Percentiles rank a stretch among this genome's conserved stretches.
phyloP scores from a whole-genome alignment of 2,113 vertebrate species.

The Leucopsar rothschildi region DNA sequence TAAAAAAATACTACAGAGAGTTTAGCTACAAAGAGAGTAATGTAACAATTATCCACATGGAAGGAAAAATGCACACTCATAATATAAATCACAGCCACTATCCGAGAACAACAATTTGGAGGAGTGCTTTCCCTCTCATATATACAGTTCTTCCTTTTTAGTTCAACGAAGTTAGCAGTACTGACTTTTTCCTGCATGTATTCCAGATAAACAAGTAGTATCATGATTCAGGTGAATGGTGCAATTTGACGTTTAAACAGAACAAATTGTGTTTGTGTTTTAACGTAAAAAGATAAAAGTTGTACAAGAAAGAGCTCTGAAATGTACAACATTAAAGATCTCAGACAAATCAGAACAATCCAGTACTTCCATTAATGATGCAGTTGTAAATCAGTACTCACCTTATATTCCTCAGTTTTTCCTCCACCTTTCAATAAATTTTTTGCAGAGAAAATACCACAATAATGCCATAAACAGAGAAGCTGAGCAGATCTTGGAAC shows the following conservation, averaged over 20 bases:
- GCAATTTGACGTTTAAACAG: neutral
- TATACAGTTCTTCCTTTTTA: neutral
- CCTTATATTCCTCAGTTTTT: neutral
- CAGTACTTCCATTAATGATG: neutral
- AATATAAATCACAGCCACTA: neutral
- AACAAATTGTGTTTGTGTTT: neutral
- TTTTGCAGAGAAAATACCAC: neutral
- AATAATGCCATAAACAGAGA: neutral
- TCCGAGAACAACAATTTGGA: neutral
- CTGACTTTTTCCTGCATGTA: neutral
- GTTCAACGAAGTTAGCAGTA: neutral
- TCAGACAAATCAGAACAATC: neutral
- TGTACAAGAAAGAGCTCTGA: neutral
- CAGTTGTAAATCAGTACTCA: neutral
- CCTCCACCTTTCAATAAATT: neutral
- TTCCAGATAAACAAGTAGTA: neutral
- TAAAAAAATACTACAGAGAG: neutral
- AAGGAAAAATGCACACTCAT: neutral
- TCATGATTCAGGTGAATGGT: neutral
- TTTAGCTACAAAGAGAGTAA: neutral
- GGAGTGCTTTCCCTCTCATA: neutral
- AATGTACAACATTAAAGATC: neutral
- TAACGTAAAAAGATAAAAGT: neutral
- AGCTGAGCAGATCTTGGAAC: neutral
- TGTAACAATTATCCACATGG: neutral